Evolutionary conservation across 2,113 vertebrate genomes (phyloP).

Genomic region (Microcebus ravelobensis): DNA sequence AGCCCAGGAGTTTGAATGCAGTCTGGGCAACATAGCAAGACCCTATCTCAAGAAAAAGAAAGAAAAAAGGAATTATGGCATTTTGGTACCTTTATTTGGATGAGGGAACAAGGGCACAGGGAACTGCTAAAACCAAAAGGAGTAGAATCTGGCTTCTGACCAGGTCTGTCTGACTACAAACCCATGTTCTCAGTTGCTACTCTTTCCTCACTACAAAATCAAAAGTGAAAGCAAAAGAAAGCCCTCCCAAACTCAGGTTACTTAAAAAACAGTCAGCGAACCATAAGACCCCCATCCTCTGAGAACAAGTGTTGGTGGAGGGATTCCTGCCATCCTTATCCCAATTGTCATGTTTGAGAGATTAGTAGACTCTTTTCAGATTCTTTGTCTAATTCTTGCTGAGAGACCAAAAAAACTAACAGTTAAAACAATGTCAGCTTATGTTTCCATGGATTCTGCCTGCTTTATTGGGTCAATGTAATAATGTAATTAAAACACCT

Average conservation of each 20-base stretch:
- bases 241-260: not conserved
- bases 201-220: not conserved
- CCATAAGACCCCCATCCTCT: not conserved
- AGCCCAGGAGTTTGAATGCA: not conserved
- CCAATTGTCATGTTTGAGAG: not conserved
- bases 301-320: too few species aligned
- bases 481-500: not conserved
- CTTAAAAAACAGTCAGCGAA: not conserved
- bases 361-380: not conserved
- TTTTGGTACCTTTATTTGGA: not conserved
- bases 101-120: not conserved
- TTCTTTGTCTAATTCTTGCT: not conserved
- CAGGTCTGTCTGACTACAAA: not conserved
- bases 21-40: not conserved
- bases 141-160: not conserved
- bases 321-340: not conserved
- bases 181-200: not conserved
- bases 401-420: not conserved
- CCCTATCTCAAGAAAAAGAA: not conserved
- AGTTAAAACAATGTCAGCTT: not conserved
- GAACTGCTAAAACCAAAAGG: not conserved
- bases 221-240: not conserved
- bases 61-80: not conserved
- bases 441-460: not conserved
- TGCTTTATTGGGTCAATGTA: not conserved